Conservation (phyloP, 2,888 invertebrate species). For the Nowickia ferox region DNA sequence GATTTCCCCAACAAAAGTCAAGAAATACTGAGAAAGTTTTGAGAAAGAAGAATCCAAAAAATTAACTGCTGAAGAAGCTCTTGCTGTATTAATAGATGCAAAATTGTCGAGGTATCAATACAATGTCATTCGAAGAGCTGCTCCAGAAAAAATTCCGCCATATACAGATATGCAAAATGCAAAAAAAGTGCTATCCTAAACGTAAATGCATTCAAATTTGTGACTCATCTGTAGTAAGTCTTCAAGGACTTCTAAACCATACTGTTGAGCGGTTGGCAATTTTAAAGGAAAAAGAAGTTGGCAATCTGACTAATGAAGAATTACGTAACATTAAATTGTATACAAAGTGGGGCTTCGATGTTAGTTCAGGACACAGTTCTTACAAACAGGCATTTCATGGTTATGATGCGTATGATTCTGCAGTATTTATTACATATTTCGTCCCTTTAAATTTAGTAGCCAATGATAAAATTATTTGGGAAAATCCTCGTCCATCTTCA, state of each 20-base stretch:
- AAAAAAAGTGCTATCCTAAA: conserved; percentile 73
- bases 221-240: conserved; percentile 67
- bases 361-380: no score
- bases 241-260: conserved; percentile 74
- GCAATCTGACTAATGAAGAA: conserved; percentile 56
- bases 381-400: neutral
- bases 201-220: conserved; percentile 71
- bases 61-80: conserved; percentile 71
- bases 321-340: conserved; percentile 45
- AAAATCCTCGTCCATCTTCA: conserved; percentile 7
- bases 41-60: conserved; percentile 35
- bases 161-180: conserved; percentile 74
- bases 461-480: neutral
- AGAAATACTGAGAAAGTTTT: conserved; percentile 43
- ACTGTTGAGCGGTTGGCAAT: conserved; percentile 69
- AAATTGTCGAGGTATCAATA: conserved; percentile 75
- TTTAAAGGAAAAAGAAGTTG: conserved; percentile 60
- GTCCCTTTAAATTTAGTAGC: conserved; percentile 2
- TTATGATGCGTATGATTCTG: neutral
- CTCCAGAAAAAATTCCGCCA: conserved; percentile 74
- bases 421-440: conserved; percentile 16
- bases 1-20: conserved; percentile 33
- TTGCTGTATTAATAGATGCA: conserved; percentile 74
- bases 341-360: no score
- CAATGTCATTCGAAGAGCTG: conserved; percentile 74